Conservation (phyloP, 2,113 vertebrate genomes). For the Oophaga pumilio region DNA sequence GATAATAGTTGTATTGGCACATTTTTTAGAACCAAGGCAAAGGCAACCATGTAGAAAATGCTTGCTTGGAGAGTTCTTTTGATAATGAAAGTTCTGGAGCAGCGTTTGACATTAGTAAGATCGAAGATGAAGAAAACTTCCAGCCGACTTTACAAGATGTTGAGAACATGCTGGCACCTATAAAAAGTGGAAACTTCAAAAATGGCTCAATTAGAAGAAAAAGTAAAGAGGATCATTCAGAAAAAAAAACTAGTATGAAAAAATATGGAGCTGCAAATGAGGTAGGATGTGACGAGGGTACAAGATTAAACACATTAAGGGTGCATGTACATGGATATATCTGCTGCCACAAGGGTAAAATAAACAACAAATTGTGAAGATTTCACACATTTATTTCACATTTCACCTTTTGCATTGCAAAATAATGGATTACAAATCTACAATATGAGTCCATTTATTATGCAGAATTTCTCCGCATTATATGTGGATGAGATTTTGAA, state of each 20-base stretch:
- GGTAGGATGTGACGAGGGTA: constrained; percentile 52
- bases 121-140: background rate
- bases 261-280: constrained; percentile 36
- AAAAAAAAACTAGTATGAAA: constrained; percentile 59
- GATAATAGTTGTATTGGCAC: too few species aligned
- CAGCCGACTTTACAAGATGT: background rate
- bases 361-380: too few species aligned
- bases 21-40: constrained; percentile 52
- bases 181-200: constrained; percentile 51
- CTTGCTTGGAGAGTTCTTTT: constrained; percentile 29
- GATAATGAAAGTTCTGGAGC: background rate
- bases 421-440: too few species aligned
- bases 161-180: constrained; percentile 6
- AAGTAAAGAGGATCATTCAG: constrained; percentile 49
- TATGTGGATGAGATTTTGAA: too few species aligned
- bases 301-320: background rate
- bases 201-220: constrained; percentile 58
- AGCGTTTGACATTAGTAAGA: constrained; percentile 55
- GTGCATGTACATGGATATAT: too few species aligned
- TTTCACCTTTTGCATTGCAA: too few species aligned
- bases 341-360: too few species aligned
- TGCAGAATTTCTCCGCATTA: too few species aligned
- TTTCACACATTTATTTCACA: too few species aligned
- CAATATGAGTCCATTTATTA: too few species aligned
- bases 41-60: constrained; percentile 26